These are phyloP conservation scores for Laticauda laticaudata DNA, from an alignment of 2,113 vertebrate genomes.

Conservation along the genomic window DNA sequence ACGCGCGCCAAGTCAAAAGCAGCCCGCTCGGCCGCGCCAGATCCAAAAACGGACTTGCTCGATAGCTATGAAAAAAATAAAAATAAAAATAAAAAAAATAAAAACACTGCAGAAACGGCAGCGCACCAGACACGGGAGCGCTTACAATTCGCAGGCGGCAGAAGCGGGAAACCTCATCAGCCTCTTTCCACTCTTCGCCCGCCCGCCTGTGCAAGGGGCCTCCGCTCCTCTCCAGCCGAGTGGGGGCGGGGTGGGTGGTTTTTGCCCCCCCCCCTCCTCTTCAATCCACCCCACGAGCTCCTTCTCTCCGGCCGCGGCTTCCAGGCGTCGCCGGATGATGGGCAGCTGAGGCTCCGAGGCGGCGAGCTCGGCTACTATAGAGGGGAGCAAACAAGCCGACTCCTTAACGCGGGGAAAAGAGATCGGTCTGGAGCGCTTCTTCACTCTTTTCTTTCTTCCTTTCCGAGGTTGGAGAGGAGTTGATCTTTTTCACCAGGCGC, in stretches of 20 bases:
- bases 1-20: background rate
- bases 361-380: background rate
- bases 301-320: background rate
- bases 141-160: conserved; percentile 31
- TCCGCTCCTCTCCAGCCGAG: conserved; percentile 3
- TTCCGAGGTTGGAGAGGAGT: background rate
- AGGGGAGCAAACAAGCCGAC: background rate
- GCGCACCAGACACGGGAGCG: conserved; percentile 48
- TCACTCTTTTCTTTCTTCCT: background rate
- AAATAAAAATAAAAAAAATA: no score
- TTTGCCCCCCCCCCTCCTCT: background rate
- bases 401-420: background rate
- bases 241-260: no score
- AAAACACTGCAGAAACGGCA: conserved; percentile 70
- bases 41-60: conserved; percentile 60
- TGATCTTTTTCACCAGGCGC: background rate
- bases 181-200: conserved; percentile 3
- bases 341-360: background rate
- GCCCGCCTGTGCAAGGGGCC: conserved; percentile 21
- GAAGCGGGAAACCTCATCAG: conserved; percentile 49
- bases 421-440: background rate
- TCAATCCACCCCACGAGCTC: background rate
- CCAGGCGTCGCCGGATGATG: background rate
- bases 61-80: conserved; percentile 62
- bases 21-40: conserved; percentile 4